A percentile compares a stretch with the other conserved stretches of the same genome.
Evolutionary conservation across 2,888 invertebrate genomes (phyloP).

Genomic region (Mesorhabditis spiculigera): DNA sequence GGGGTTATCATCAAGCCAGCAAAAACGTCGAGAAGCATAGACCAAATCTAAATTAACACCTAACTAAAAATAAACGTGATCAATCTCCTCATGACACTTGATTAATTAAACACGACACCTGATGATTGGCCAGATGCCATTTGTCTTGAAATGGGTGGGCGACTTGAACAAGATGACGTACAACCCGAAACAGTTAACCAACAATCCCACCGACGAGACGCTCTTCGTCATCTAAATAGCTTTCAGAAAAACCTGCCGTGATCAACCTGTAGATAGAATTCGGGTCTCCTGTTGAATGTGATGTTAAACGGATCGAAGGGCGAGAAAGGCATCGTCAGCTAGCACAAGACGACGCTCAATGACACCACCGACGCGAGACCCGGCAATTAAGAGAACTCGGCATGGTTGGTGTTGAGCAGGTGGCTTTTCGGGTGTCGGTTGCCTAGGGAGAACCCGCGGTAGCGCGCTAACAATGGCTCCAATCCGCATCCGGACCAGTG

Average conservation of each 20-base stretch:
- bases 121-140: slow-evolving; percentile 4
- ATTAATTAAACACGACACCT: neutral
- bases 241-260: neutral
- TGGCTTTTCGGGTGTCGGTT: too few relatives aligned
- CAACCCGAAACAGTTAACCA: neutral
- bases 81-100: too few relatives aligned
- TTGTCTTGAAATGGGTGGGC: slow-evolving; percentile 4
- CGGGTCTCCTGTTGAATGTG: slow-evolving; percentile 3
- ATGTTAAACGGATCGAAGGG: neutral
- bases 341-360: too few relatives aligned
- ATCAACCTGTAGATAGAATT: slow-evolving; percentile 4
- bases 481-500: too few relatives aligned
- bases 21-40: neutral
- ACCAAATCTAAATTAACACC: slow-evolving; percentile 1
- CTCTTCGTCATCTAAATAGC: neutral
- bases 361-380: too few relatives aligned
- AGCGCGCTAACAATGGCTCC: too few relatives aligned
- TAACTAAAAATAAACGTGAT: neutral
- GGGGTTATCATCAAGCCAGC: slow-evolving; percentile 5
- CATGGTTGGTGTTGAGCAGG: too few relatives aligned
- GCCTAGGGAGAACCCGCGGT: too few relatives aligned
- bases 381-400: too few relatives aligned
- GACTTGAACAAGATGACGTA: neutral
- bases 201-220: neutral
- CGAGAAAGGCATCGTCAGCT: neutral